These are phyloP conservation scores for Sycon ciliatum DNA, from an alignment of 37 sponge, comb jelly and placozoan species.

Conservation along the genomic window DNA sequence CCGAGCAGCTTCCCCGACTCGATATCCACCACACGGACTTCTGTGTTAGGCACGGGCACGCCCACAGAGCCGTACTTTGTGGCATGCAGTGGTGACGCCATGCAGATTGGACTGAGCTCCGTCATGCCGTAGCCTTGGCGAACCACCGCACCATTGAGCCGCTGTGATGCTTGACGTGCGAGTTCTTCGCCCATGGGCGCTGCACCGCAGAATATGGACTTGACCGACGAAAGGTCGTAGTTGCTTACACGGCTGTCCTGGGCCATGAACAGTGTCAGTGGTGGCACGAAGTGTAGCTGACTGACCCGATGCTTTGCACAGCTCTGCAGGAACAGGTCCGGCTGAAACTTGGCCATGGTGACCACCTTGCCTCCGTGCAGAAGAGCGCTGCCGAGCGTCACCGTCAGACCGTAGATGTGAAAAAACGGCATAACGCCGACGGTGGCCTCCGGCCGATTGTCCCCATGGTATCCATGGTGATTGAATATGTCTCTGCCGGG, in stretches of 20 bases:
- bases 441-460: too few relatives aligned
- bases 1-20: constrained; percentile 37
- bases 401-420: too few relatives aligned
- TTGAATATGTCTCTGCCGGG: too few relatives aligned
- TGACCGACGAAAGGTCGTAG: constrained; percentile 58
- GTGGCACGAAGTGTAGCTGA: constrained; percentile 56
- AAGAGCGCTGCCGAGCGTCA: constrained; percentile 33
- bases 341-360: constrained; percentile 59
- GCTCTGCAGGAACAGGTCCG: constrained; percentile 47
- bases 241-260: constrained; percentile 64
- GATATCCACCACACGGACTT: constrained; percentile 37
- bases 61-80: constrained; percentile 64
- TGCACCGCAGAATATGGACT: constrained; percentile 51
- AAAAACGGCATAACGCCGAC: too few relatives aligned
- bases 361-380: constrained; percentile 43
- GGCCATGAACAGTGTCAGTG: constrained; percentile 67
- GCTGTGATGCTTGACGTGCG: constrained; percentile 27
- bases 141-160: too few relatives aligned
- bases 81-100: constrained; percentile 34
- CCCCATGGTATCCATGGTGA: too few relatives aligned
- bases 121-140: constrained; percentile 73
- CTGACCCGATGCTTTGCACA: constrained; percentile 36
- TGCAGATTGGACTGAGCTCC: constrained; percentile 58
- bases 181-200: constrained; percentile 75
- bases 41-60: constrained; percentile 26